phyloP scores from a whole-genome alignment of 2,113 vertebrate genomes.

The Dipodomys spectabilis region DNA sequence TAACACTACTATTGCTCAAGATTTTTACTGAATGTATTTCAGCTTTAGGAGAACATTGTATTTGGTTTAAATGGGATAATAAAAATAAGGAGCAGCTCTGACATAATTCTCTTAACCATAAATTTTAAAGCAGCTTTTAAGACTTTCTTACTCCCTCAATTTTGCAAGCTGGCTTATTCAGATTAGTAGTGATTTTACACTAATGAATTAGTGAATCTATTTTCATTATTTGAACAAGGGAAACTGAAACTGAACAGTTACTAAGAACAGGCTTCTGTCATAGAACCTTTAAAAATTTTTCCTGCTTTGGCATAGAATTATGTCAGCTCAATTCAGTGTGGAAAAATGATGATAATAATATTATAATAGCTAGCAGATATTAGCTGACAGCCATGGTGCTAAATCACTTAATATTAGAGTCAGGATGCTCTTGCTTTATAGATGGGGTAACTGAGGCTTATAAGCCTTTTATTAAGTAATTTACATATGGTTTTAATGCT shows the following conservation, averaged over 20 bases:
- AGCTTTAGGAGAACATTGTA: neutral
- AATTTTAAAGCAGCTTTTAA: constrained; percentile 7
- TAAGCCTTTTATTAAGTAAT: neutral
- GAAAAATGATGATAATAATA: neutral
- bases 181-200: neutral
- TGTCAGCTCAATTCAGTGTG: neutral
- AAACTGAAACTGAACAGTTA: neutral
- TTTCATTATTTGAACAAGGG: neutral
- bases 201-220: neutral
- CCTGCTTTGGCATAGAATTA: constrained; percentile 24
- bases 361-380: neutral
- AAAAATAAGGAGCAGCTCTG: neutral
- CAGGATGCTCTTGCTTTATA: neutral
- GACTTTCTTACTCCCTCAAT: neutral
- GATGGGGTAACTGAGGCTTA: neutral
- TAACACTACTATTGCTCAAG: neutral
- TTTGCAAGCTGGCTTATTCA: neutral
- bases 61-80: neutral
- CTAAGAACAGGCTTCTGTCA: neutral
- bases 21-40: neutral
- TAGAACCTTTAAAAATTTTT: neutral
- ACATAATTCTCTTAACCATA: neutral
- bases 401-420: neutral
- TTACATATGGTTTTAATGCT: neutral
- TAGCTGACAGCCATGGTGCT: neutral